Evolutionary conservation across 2,797 vertebrate genomes (phyloP).

Genomic region (Sebastes nivosus): DNA sequence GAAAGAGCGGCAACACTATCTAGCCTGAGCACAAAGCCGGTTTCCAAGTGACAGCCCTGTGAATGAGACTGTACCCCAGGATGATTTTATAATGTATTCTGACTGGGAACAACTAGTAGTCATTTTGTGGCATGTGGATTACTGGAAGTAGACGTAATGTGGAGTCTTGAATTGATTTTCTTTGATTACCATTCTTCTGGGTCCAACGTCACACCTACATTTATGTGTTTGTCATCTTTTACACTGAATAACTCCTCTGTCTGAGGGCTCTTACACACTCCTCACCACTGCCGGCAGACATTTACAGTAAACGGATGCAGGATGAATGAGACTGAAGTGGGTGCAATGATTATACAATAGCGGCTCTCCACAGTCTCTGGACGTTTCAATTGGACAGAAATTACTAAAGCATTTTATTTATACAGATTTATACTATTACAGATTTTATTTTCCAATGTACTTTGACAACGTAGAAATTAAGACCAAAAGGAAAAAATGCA

Average conservation of each 20-base stretch:
- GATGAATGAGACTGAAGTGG: slow-evolving; percentile 21
- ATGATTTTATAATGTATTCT: not conserved
- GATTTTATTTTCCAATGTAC: not conserved
- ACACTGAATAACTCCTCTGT: not conserved
- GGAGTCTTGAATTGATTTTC: slow-evolving; percentile 3
- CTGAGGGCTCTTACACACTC: not conserved
- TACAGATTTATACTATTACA: too few relatives aligned
- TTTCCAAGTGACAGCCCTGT: slow-evolving; percentile 5
- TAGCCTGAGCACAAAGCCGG: not conserved
- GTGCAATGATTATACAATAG: not conserved
- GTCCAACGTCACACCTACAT: not conserved
- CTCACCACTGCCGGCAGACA: not conserved
- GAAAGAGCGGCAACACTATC: not conserved
- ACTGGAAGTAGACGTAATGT: not conserved
- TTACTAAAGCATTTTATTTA: not conserved
- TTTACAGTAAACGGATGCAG: slow-evolving; percentile 5
- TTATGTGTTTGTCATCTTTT: not conserved
- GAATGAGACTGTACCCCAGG: not conserved
- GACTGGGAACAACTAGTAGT: not conserved
- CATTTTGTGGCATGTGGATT: not conserved
- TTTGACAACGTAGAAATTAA: not conserved
- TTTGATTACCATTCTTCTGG: not conserved
- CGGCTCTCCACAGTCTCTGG: not conserved
- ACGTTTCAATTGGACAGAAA: not conserved
- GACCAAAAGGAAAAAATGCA: not conserved